These are phyloP conservation scores for Alligator sinensis DNA, from an alignment of 2,113 vertebrate genomes.

Conservation along the genomic window DNA sequence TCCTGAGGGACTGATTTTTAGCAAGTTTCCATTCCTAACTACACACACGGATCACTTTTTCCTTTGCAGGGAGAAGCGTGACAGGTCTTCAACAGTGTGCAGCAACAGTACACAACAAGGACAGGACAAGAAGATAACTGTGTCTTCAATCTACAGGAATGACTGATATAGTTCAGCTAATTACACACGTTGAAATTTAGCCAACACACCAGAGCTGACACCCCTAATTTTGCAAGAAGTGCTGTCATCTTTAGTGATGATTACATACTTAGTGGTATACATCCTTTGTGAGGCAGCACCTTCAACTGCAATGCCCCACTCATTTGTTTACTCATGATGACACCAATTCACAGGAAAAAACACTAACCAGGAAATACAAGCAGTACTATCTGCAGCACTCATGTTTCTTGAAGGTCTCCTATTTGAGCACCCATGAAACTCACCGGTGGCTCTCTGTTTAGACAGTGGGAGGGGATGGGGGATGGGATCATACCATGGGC, in stretches of 20 bases:
- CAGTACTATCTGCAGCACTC: too few relatives aligned
- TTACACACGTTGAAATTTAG: constrained; percentile 21
- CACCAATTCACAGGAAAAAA: too few relatives aligned
- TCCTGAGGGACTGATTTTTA: too few relatives aligned
- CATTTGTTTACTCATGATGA: too few relatives aligned
- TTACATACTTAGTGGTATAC: constrained; percentile 44
- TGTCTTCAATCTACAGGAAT: constrained; percentile 57
- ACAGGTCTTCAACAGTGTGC: constrained; percentile 28
- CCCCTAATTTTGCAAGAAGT: constrained; percentile 60
- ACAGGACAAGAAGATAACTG: constrained; percentile 62
- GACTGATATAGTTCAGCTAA: constrained; percentile 55
- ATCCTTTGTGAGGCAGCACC: constrained; percentile 53
- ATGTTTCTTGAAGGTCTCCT: too few relatives aligned
- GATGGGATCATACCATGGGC: too few relatives aligned
- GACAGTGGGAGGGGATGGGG: too few relatives aligned
- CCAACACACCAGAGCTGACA: constrained; percentile 57
- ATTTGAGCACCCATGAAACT: too few relatives aligned
- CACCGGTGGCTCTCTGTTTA: too few relatives aligned
- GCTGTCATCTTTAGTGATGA: constrained; percentile 47
- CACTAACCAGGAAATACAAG: too few relatives aligned
- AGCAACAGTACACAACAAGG: too few relatives aligned
- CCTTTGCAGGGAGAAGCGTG: constrained; percentile 55
- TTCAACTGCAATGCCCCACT: not conserved
- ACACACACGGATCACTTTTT: constrained; percentile 60
- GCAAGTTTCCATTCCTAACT: constrained; percentile 52